These are phyloP conservation scores for Intellagama lesueurii DNA, from an alignment of 2,797 vertebrate genomes.

Conservation along the genomic window DNA sequence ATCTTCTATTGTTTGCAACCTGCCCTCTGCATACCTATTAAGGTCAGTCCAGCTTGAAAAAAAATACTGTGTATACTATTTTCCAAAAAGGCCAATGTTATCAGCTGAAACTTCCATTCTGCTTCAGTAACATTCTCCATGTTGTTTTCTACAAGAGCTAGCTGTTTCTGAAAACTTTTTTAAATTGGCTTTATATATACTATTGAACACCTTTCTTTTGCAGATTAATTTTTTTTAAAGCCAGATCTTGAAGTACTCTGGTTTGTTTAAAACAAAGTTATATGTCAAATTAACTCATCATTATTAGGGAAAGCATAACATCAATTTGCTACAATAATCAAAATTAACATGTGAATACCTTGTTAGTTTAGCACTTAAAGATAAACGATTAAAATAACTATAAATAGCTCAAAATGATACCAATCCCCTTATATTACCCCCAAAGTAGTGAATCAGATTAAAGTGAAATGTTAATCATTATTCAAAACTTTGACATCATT, in stretches of 20 bases:
- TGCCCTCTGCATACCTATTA: not conserved
- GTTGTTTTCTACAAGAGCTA: not conserved
- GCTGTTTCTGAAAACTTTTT: not conserved
- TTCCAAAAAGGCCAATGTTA: rapidly evolving
- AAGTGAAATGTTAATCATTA: not conserved
- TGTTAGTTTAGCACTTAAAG: not conserved
- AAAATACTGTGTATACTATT: not conserved
- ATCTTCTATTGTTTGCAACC: not conserved
- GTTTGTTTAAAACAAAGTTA: no score
- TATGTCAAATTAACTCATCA: no score
- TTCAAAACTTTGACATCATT: not conserved
- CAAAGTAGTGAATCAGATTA: not conserved
- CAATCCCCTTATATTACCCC: not conserved
- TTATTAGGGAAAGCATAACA: not conserved
- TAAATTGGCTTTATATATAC: not conserved
- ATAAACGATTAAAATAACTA: not conserved
- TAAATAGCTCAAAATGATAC: not conserved
- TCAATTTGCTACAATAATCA: not conserved
- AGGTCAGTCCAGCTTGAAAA: not conserved
- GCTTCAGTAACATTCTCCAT: not conserved
- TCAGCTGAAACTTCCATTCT: not conserved
- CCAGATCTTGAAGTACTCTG: no score
- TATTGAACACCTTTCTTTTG: no score
- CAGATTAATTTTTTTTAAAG: no score
- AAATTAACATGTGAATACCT: not conserved